Conservation (phyloP, 64 coral and sea anemone genomes). For the Montipora cactus region DNA sequence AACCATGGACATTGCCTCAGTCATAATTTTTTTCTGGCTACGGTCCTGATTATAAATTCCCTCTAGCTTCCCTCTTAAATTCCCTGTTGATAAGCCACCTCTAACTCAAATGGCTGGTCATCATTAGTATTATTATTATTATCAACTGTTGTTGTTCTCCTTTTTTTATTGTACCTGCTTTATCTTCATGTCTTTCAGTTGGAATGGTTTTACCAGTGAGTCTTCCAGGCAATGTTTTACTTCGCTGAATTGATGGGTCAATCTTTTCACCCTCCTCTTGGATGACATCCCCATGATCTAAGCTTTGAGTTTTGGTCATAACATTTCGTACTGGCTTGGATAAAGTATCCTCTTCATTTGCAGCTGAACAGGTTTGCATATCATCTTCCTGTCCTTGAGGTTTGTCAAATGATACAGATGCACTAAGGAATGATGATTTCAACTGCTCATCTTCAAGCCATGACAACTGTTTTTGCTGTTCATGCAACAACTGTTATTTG, state of each 20-base stretch:
- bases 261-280: constrained; percentile 18
- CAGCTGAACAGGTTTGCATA: neutral
- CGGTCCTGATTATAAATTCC: neutral
- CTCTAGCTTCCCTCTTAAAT: neutral
- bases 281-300: neutral
- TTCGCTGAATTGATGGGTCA: neutral
- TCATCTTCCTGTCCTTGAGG: constrained; percentile 27
- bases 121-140: too few species aligned
- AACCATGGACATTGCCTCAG: too few species aligned
- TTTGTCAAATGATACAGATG: constrained; percentile 2
- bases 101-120: too few species aligned
- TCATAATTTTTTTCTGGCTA: too few species aligned
- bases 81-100: neutral
- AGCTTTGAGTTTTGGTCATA: constrained; percentile 9
- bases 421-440: neutral
- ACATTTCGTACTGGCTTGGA: neutral
- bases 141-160: too few species aligned
- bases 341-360: constrained; percentile 6
- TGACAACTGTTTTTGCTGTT: constrained; percentile 30
- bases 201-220: neutral
- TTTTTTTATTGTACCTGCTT: neutral
- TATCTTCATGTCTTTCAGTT: neutral
- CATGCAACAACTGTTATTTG: neutral
- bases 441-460: constrained; percentile 22
- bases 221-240: constrained; percentile 27